Evolutionary conservation across 2,797 vertebrate species (phyloP).

Genomic region (Poeciliopsis gracilis): DNA sequence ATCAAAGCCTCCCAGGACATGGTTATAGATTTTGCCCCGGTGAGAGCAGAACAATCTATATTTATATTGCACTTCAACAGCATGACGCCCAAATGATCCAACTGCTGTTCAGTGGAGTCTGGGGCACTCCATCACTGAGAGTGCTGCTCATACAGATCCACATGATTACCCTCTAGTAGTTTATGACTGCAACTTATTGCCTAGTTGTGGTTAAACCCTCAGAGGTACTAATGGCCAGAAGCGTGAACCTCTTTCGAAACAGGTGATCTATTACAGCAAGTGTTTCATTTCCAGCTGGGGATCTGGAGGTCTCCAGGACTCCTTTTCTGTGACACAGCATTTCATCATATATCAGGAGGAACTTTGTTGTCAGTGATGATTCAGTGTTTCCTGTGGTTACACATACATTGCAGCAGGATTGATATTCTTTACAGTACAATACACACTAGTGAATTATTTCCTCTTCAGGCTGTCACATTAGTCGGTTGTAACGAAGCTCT

Average conservation of each 20-base stretch:
- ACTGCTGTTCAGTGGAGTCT: conserved; percentile 61
- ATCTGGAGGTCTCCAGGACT: conserved; percentile 66
- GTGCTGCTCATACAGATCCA: conserved; percentile 69
- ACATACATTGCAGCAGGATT: conserved; percentile 20
- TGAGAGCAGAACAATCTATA: conserved; percentile 74
- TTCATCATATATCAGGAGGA: conserved; percentile 38
- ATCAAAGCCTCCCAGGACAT: conserved; percentile 66
- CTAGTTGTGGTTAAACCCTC: conserved; percentile 65
- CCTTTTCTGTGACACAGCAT: conserved; percentile 53
- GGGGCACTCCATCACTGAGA: conserved; percentile 66
- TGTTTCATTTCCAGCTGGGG: conserved; percentile 63
- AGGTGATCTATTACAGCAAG: conserved; percentile 76
- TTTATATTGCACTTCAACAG: conserved; percentile 76
- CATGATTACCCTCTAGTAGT: conserved; percentile 66
- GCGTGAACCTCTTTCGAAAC: conserved; percentile 69
- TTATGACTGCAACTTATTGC: conserved; percentile 63
- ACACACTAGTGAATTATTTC: conserved; percentile 28
- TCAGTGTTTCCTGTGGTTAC: conserved; percentile 36
- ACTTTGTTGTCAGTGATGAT: conserved; percentile 50
- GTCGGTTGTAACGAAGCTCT: conserved; percentile 40
- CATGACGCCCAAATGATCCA: conserved; percentile 70
- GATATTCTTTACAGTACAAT: conserved; percentile 50
- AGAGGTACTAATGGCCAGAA: conserved; percentile 70
- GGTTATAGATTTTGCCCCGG: conserved; percentile 72
- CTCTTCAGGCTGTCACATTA: conserved; percentile 37